These are phyloP conservation scores for Drosophila neutralis DNA, from an alignment of 2,888 invertebrate genomes.

Conservation along the genomic window DNA sequence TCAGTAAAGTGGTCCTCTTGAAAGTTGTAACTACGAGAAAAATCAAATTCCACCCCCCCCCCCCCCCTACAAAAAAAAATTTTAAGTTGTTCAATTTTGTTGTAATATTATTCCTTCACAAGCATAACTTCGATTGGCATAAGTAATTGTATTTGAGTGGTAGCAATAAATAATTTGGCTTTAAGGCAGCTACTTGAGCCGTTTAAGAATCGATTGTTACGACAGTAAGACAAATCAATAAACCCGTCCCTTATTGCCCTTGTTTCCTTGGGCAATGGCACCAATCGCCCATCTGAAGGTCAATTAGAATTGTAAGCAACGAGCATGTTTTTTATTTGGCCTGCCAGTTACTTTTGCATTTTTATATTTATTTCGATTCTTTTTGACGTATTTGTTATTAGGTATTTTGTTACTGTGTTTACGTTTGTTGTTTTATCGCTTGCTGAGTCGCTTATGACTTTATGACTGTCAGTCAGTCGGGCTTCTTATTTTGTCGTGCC, in stretches of 20 bases:
- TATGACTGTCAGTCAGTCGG: constrained; percentile 39
- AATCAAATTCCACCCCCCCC: background rate
- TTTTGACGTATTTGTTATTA: constrained; percentile 53
- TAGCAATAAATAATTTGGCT: constrained; percentile 42
- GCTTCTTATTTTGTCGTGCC: constrained; percentile 34
- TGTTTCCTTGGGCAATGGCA: constrained; percentile 4
- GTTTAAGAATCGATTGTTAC: constrained; percentile 54
- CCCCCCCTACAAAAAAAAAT: too few species aligned
- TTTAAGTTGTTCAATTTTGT: background rate
- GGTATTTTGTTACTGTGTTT: constrained; percentile 42
- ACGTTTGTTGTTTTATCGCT: constrained; percentile 43
- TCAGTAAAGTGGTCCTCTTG: background rate
- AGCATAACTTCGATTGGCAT: background rate
- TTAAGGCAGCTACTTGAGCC: constrained; percentile 38
- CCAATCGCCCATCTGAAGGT: constrained; percentile 57
- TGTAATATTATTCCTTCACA: background rate
- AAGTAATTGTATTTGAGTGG: constrained; percentile 16
- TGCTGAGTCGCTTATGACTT: constrained; percentile 18
- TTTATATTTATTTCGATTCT: constrained; percentile 46
- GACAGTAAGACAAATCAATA: constrained; percentile 64
- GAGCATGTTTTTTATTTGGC: constrained; percentile 43
- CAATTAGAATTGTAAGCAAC: constrained; percentile 64
- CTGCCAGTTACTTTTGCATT: constrained; percentile 51
- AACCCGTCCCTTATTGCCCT: constrained; percentile 14
- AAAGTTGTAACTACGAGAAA: background rate